A percentile compares a stretch with the other conserved stretches of the same genome.
Evolutionary conservation across 2,888 invertebrate genomes (phyloP).

Genomic region (Napeogenes inachia): DNA sequence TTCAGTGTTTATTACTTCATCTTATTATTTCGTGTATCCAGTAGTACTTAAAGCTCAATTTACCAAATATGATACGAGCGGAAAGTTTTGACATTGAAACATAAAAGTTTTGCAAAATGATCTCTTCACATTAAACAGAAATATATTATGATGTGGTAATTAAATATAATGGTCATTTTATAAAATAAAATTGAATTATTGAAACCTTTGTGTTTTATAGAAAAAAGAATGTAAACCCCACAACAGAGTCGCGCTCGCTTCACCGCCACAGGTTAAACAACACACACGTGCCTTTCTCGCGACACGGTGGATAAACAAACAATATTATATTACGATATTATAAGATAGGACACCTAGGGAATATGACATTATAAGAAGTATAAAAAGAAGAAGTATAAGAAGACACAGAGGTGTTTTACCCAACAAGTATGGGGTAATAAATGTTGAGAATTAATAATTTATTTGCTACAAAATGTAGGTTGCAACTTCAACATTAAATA

Average conservation of each 20-base stretch:
- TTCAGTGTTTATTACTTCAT: slow-evolving; percentile 26
- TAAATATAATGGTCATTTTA: too few relatives aligned
- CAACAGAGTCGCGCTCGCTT: neutral
- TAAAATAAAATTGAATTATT: too few relatives aligned
- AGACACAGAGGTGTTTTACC: too few relatives aligned
- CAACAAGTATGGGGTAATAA: too few relatives aligned
- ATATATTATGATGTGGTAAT: too few relatives aligned
- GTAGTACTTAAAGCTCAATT: neutral
- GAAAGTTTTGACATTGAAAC: neutral
- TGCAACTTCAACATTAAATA: neutral
- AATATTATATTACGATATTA: slow-evolving; percentile 27
- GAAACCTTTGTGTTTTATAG: too few relatives aligned
- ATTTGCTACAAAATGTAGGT: too few relatives aligned
- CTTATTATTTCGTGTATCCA: slow-evolving; percentile 2
- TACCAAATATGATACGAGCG: neutral
- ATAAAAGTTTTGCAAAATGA: too few relatives aligned
- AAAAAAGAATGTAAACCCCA: too few relatives aligned
- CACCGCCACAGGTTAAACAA: neutral
- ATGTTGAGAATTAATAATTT: too few relatives aligned
- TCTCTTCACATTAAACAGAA: too few relatives aligned
- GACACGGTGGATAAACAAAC: slow-evolving; percentile 50
- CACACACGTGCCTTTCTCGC: slow-evolving; percentile 44
- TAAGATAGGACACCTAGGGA: neutral
- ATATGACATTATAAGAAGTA: neutral
- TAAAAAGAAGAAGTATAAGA: too few relatives aligned